Base-by-base conservation (phyloP, 2,797 vertebrate genomes). In the Synaphobranchus kaupii region DNA sequence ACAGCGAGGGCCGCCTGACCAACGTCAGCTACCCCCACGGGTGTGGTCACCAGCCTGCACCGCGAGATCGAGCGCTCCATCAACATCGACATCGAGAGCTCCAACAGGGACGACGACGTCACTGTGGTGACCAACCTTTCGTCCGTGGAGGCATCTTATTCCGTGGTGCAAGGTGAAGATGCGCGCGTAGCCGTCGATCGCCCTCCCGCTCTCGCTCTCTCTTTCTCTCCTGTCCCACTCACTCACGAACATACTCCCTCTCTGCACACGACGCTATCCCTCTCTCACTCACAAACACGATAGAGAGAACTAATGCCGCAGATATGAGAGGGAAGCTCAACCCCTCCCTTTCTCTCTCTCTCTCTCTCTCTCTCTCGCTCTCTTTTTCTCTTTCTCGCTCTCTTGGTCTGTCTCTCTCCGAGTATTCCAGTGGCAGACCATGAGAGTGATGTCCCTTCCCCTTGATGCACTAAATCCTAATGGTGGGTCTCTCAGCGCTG, bases 111-210 rank as follows among this genome's bases (percentile, higher is more conserved):
- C 84, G 97, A 97, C 10, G 97, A 98, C 22, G 96, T 98, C 93
- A 97, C 97, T 2, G 96, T 98, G 89, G 96, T 97, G 91, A 98
- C 97, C 92, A 97, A 97, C 92, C 95, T 98, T 13, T 98, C 97
- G 58, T 97, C 97, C 0, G 97, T 97, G 88, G 97, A 98, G 92
- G 96, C 97, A 47, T 97, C 97, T 48, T 98, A 97, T 90, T 97
- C 96, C n/a, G 96, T 98, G 88, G 96, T 97, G 88, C 97, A 97
- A 96, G 97, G 97, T 97, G 92, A 92, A 9, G n/a, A 47, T n/a
- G n/a, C 20, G 28, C 13, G 31, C 31, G 20, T 34, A 7, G 6
- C 3, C 2, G 44, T 5, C 44, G 9, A 8, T 10, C 76, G 17
- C 76, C 4, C 39, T 3, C 44, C 0, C 44, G 17, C 71, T 76